Evolutionary conservation across 2,888 invertebrate species (phyloP), one percentile per base, ranked within the genome.

Genomic region (Iphiclides podalirius): DNA sequence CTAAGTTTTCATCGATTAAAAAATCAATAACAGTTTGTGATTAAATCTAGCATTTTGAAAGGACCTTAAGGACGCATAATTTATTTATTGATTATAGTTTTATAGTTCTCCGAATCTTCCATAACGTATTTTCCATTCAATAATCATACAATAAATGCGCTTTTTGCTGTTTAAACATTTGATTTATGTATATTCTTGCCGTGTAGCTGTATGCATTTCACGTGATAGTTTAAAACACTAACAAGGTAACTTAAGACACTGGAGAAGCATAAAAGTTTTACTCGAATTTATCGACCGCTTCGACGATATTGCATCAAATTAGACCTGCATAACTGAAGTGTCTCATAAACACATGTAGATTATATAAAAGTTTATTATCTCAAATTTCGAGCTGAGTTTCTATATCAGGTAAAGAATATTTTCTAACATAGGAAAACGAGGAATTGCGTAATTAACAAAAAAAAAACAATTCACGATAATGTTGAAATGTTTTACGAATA

Each of bases 21-120:
- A 64, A 69, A 52, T 46, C 50, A 65, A 61, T 61, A 54, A 28
- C 28, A 6, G 54, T 72, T 75, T 75, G 76, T 78, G 73, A 75
- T 75, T 70, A 70, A 70, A 63, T 61, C 63, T 73, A 76, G 81
- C 82, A 83, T 82, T 83, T 77, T 72, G 76, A 74, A 65, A 43
- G 66, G 59, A 67, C 64, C 61, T 70, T 63, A 69, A 66, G 43
- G 20, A 47, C 20, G n/a, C n/a, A n/a, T 52, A 52, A 49, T 35
- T 52, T 52, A 51, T 52, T 50, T 41, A 41, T 53, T 56, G 52
- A 52, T 38, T 42, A 34, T 38, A 40, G 26, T 39, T 12, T 45
- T 39, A 31, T 14, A 26, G 11, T 41, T 26, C 8, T 26, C 34
- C 28, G 26, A 52, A 42, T 39, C 43, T 34, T 43, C 41, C 38